Conservation (phyloP, 2,888 invertebrate genomes). For the Drosophila percnosoma region DNA sequence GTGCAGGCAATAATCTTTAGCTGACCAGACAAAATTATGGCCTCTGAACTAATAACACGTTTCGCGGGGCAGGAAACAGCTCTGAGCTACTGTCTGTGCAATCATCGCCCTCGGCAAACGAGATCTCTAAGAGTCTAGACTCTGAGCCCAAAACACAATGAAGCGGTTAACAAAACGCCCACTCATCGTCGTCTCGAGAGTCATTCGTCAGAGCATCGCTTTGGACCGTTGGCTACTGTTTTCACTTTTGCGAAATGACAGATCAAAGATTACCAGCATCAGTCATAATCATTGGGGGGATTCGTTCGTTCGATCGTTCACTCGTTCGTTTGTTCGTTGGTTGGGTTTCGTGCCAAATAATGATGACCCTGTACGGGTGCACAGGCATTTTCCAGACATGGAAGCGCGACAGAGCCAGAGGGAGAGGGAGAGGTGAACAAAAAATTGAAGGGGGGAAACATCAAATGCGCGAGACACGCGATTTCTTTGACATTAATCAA, state of each 20-base stretch:
- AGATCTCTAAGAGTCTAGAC: constrained; percentile 33
- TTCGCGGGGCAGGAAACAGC: constrained; percentile 58
- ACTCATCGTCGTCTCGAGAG: constrained; percentile 61
- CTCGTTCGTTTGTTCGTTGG: constrained; percentile 14
- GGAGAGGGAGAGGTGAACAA: background rate
- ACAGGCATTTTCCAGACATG: constrained; percentile 26
- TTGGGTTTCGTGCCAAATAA: constrained; percentile 65
- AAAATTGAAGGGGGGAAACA: constrained; percentile 46
- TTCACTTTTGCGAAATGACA: constrained; percentile 72
- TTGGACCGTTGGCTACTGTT: constrained; percentile 53
- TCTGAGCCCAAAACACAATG: constrained; percentile 31
- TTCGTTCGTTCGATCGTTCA: constrained; percentile 3
- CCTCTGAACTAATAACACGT: constrained; percentile 63
- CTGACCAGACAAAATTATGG: constrained; percentile 45
- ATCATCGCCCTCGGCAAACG: constrained; percentile 21
- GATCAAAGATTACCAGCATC: constrained; percentile 68
- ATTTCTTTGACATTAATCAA: constrained; percentile 80
- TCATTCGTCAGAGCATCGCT: constrained; percentile 25
- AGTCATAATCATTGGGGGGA: constrained; percentile 52
- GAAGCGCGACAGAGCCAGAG: background rate
- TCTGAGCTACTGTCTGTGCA: constrained; percentile 52
- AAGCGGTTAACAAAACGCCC: constrained; percentile 66
- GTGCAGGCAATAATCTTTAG: constrained; percentile 39
- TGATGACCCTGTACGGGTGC: constrained; percentile 49
- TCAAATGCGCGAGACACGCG: constrained; percentile 77